Evolutionary conservation across 1,140 invertebrate species (phyloP).

Genomic region (Eueides isabella): DNA sequence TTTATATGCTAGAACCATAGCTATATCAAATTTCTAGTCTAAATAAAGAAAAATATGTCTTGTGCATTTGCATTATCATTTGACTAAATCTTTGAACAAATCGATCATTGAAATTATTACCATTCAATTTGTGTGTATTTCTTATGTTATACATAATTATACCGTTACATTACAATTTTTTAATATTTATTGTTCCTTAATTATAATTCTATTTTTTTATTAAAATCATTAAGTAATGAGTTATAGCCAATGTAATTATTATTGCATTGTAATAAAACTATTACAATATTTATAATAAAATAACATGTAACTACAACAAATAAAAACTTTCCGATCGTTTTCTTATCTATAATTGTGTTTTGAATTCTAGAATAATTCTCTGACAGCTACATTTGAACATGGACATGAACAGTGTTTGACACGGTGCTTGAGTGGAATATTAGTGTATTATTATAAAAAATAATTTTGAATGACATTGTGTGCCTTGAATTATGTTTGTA

Average conservation of each 20-base stretch:
- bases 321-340: neutral
- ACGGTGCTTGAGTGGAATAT: conserved; percentile 37
- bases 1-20: conserved; percentile 30
- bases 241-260: too few relatives aligned
- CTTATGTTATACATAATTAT: neutral
- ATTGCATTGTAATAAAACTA: too few relatives aligned
- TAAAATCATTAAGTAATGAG: neutral
- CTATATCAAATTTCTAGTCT: neutral
- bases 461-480: conserved; percentile 15
- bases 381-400: conserved; percentile 34
- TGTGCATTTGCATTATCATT: neutral
- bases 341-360: neutral
- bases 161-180: neutral
- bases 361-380: neutral
- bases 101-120: too few relatives aligned
- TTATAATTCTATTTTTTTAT: neutral
- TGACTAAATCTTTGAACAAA: too few relatives aligned
- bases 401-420: conserved; percentile 46
- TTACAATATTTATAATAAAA: neutral
- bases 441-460: conserved; percentile 28
- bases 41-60: neutral
- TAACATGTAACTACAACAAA: neutral
- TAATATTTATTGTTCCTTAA: neutral
- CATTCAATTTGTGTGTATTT: neutral
- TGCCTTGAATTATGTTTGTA: conserved; percentile 28